Evolutionary conservation across 2,888 invertebrate species (phyloP), one percentile per base, ranked within the genome.

Genomic region (Macrosoma leucophasiata): DNA sequence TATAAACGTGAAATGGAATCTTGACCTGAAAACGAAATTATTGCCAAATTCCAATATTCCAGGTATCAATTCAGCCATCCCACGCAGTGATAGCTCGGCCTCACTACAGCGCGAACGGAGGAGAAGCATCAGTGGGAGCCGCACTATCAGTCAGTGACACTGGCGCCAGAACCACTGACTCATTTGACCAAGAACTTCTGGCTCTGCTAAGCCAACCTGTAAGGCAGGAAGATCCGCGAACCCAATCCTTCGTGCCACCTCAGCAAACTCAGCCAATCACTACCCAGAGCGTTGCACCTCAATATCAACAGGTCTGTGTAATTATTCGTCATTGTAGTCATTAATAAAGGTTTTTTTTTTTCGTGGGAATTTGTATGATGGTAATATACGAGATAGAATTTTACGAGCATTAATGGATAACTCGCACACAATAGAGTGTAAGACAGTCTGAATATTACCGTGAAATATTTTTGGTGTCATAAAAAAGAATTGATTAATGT

Each of bases 51-150:
- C n/a, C n/a, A n/a, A n/a, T n/a, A n/a, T 46, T 52, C 3, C 40
- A 81, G 78, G 75, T 76, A 7, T 52, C 75, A 2, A 52, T 65
- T 12, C 76, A 75, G 31, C 81, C 82, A 7, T 84, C 84, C 0
- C 84, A 73, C 36, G 69, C 82, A 4, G 74, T 84, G 20, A 84
- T 84, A 29, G 68, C 79, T 10, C 76, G 84, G 13, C 84, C 84
- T 1, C 63, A 71, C 35, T 77, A 62, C 51, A 59, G 72, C 1
- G 63, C 73, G 2, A 75, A 78, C 20, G 81, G 81, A 1, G 84
- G 78, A 1, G 84, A 84, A 46, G 84, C 82, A 0, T 82, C 82
- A 3, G 84, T 84, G 1, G 84, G 84, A 4, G 84, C 82, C 3
- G 84, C 84, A 1, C 51, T 84, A 7, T 72, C 82, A 1, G 82